Base-by-base conservation (phyloP, 1,140 invertebrate species). In the Parapsyche elsis region DNA sequence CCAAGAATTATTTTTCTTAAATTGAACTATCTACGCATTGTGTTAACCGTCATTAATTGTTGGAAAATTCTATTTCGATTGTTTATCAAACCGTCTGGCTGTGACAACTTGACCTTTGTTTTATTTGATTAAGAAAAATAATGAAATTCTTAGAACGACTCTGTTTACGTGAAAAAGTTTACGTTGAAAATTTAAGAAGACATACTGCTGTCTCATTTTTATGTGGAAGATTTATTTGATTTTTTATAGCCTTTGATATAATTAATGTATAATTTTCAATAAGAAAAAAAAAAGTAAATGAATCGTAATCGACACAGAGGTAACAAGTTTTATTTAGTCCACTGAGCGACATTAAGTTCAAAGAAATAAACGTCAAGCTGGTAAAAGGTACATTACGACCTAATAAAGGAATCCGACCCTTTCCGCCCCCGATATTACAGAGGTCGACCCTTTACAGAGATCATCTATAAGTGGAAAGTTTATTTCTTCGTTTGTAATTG, bases 351-450 rank as follows among this genome's bases (percentile, higher is more conserved):
- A 77, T 67, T 77, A 77, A 77, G 49, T 77, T 64, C 57, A 64
- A 77, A 77, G 76, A 77, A 77, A 77, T 77, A 77, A 77, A 77
- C 76, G 76, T 77, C 76, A 77, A 77, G 61, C 76, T 44, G 76
- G 59, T 64, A 77, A 77, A 77, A 77, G 76, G 76, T 77, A 77
- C 76, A 61, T 77, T 77, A 77, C 76, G 76, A 77, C 76, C 76
- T 77, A 77, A 77, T 77, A 77, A 77, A 77, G 76, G 57, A 64
- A 45, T 67, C 57, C 61, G 57, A 77, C 76, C 76, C 44, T 77
- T 77, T 77, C 57, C 64, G 64, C 64, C 64, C 64, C 24, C 24
- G 23, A 67, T 67, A 67, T 67, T 67, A 67, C 64, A 26, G 24
- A 67, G 64, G 64, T 26, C 64, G 64, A 67, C 64, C 64, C 64